Evolutionary conservation across 2,113 vertebrate species (phyloP).

Genomic region (Erinaceus europaeus): DNA sequence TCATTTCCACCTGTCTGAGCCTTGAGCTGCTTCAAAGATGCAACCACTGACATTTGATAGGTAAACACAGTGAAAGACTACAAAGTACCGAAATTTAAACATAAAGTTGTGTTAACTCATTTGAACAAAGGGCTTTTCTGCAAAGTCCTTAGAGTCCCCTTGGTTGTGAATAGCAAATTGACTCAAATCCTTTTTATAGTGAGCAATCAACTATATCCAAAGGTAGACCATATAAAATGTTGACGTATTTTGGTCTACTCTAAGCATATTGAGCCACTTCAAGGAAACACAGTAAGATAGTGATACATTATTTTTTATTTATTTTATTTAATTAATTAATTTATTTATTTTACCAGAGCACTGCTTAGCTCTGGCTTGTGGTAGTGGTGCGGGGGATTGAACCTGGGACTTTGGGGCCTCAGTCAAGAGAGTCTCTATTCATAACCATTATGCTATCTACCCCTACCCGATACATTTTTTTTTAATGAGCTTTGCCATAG

Average conservation of each 20-base stretch:
- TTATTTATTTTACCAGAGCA: too few species aligned
- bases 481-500: slow-evolving; percentile 37
- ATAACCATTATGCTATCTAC: too few species aligned
- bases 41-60: neutral
- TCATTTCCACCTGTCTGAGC: neutral
- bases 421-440: too few species aligned
- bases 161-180: slow-evolving; percentile 23
- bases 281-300: slow-evolving; percentile 25
- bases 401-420: too few species aligned
- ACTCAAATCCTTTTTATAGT: slow-evolving; percentile 11
- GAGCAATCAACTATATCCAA: slow-evolving; percentile 37
- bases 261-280: slow-evolving; percentile 36
- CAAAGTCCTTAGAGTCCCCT: neutral
- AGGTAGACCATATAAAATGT: slow-evolving; percentile 2
- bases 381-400: too few species aligned
- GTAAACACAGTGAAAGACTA: neutral
- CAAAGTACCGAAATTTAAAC: neutral
- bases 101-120: slow-evolving; percentile 17
- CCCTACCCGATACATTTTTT: too few species aligned
- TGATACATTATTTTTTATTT: slow-evolving; percentile 20
- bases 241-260: neutral
- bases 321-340: too few species aligned
- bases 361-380: too few species aligned
- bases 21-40: neutral
- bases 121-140: slow-evolving; percentile 42